Base-by-base conservation (phyloP, 2,797 vertebrate species). In the Gymnothorax reevesii region DNA sequence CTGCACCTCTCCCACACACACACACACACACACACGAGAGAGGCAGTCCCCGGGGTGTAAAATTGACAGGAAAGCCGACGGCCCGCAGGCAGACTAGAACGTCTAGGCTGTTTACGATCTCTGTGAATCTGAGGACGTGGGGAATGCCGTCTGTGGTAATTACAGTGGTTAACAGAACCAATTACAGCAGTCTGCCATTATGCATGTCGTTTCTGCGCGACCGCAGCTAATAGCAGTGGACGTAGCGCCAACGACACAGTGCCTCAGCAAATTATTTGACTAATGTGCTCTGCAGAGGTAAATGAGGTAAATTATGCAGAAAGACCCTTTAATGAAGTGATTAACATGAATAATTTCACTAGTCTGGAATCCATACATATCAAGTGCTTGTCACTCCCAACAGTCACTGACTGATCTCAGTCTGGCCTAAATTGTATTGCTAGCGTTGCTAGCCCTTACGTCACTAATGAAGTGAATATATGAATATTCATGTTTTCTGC, bases 261-360 rank as follows among this genome's bases (percentile, higher is more conserved):
- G 20, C 49, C 75, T 5, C 75, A 55, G 52, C 42, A 20, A 79
- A 79, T 79, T 22, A 54, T 54, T n/a, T 55, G 75, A 22, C 5
- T 79, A 79, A 79, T 79, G 49, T 42, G 20, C 49, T 7, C 49
- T 2, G 49, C 22, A 8, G 75, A 54, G 75, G 75, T 79, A 54
- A 79, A 79, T 79, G 75, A 49, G 15, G 7, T 79, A 79, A 79
- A 79, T 79, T 7, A 54, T 17, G 15, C 49, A 54, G 75, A 79
- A 79, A 20, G n/a, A 79, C 10, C 49, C 42, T 54, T 79, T 79
- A 79, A 79, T 79, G 17, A 79, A 79, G 75, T 54, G 75, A 79
- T 79, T 54, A 54, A 22, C 75, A 54, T 54, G 75, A 79, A 79
- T 79, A 54, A 54, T 79, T 79, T 79, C 75, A 79, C 75, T 22